These are phyloP conservation scores for Carlito syrichta DNA, from an alignment of 2,113 vertebrate species.

Conservation along the genomic window DNA sequence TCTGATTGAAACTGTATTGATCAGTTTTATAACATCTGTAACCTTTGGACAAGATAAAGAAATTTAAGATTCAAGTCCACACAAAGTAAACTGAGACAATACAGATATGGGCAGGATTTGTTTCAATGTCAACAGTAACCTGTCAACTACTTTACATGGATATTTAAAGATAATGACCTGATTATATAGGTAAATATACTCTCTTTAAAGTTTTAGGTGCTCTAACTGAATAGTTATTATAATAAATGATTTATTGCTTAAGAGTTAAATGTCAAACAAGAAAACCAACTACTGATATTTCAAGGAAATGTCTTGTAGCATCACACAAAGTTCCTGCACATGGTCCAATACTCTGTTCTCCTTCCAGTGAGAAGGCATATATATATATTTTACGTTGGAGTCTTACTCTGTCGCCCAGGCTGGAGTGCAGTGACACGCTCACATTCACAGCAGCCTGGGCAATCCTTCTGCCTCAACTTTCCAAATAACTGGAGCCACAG, in stretches of 20 bases:
- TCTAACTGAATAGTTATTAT: not conserved
- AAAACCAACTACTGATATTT: not conserved
- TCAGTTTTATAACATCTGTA: not conserved
- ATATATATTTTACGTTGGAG: too few relatives aligned
- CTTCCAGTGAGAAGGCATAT: not conserved
- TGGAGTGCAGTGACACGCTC: too few relatives aligned
- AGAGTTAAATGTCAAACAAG: not conserved
- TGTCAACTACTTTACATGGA: not conserved
- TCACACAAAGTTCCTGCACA: too few relatives aligned
- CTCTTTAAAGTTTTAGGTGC: not conserved
- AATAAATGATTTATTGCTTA: not conserved
- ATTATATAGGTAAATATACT: not conserved
- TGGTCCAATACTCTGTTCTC: not conserved
- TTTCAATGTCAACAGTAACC: not conserved
- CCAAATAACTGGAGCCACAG: too few relatives aligned
- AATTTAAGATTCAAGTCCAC: not conserved
- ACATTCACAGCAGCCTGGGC: too few relatives aligned
- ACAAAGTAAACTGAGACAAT: not conserved
- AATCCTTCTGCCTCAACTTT: too few relatives aligned
- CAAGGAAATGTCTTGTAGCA: not conserved
- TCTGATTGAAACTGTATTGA: not conserved
- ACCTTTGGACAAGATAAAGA: not conserved
- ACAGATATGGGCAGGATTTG: not conserved
- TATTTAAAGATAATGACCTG: not conserved
- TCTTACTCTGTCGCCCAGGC: too few relatives aligned